Evolutionary conservation across 2,113 vertebrate species (phyloP).

Genomic region (Rhizomys pruinosus): DNA sequence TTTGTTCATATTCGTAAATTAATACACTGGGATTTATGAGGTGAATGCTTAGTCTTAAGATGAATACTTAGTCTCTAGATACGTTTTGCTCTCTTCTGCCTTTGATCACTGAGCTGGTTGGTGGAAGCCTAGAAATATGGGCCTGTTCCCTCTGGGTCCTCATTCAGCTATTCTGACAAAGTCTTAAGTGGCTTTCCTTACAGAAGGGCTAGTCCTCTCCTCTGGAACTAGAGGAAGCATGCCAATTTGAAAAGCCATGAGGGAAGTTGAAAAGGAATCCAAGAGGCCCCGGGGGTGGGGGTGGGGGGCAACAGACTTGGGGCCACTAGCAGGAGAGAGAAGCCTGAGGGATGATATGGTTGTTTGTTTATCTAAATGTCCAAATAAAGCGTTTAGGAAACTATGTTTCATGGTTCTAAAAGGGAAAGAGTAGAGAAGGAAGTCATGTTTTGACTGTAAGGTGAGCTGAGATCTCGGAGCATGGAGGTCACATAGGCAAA

Average conservation of each 20-base stretch:
- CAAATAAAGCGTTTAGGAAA: conserved; percentile 1
- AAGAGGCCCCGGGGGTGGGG: neutral
- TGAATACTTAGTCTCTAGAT: neutral
- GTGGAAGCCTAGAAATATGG: neutral
- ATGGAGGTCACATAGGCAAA: neutral
- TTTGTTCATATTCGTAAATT: neutral
- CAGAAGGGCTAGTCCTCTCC: neutral
- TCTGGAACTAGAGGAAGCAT: neutral
- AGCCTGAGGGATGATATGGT: neutral
- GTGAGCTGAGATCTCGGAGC: neutral
- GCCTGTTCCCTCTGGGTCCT: neutral
- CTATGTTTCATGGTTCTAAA: neutral
- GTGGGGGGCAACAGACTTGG: neutral
- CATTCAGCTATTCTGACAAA: neutral
- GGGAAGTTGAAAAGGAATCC: neutral
- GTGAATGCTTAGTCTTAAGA: too few species aligned
- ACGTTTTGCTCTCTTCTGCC: neutral
- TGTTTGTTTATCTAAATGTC: neutral
- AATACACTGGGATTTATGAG: neutral
- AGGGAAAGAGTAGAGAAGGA: neutral
- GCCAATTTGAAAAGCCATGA: neutral
- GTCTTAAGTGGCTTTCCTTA: neutral
- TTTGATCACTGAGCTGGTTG: neutral
- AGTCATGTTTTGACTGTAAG: neutral
- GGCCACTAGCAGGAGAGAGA: neutral